Evolutionary conservation across 2,888 invertebrate genomes (phyloP).

Genomic region (Macaria liturata): DNA sequence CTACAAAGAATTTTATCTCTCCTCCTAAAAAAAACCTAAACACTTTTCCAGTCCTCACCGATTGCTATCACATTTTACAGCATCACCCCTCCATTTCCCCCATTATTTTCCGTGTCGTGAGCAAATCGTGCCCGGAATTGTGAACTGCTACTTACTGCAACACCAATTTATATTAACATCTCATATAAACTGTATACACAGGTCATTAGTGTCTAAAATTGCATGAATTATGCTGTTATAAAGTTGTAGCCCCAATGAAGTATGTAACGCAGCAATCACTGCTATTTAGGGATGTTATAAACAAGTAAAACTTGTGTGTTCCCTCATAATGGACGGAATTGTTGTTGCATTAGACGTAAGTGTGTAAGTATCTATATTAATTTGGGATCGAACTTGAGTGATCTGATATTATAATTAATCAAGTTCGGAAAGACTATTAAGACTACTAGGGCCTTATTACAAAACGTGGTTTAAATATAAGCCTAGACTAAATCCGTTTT

Average conservation of each 20-base stretch:
- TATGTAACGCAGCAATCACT: conserved; percentile 49
- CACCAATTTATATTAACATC: conserved; percentile 37
- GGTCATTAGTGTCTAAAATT: conserved; percentile 32
- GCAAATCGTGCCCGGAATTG: conserved; percentile 54
- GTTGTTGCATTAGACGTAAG: too few relatives aligned
- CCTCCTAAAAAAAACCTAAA: too few relatives aligned
- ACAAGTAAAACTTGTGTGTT: conserved; percentile 44
- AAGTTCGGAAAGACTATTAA: too few relatives aligned
- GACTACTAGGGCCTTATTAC: too few relatives aligned
- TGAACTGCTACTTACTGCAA: conserved; percentile 52
- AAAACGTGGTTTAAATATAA: too few relatives aligned
- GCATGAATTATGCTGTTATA: background rate
- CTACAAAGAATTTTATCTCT: too few relatives aligned
- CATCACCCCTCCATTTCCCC: conserved; percentile 38
- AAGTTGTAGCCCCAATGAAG: conserved; percentile 15
- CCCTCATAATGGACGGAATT: conserved; percentile 11
- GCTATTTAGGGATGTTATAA: conserved; percentile 53
- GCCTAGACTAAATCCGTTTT: too few relatives aligned
- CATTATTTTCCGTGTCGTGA: conserved; percentile 58
- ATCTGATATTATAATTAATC: too few relatives aligned
- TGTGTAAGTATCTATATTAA: too few relatives aligned
- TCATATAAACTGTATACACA: conserved; percentile 1
- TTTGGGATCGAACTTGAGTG: too few relatives aligned
- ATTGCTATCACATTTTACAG: conserved; percentile 10
- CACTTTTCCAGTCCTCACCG: background rate